Evolutionary conservation across 2,113 vertebrate genomes (phyloP).

Genomic region (Rissa tridactyla): DNA sequence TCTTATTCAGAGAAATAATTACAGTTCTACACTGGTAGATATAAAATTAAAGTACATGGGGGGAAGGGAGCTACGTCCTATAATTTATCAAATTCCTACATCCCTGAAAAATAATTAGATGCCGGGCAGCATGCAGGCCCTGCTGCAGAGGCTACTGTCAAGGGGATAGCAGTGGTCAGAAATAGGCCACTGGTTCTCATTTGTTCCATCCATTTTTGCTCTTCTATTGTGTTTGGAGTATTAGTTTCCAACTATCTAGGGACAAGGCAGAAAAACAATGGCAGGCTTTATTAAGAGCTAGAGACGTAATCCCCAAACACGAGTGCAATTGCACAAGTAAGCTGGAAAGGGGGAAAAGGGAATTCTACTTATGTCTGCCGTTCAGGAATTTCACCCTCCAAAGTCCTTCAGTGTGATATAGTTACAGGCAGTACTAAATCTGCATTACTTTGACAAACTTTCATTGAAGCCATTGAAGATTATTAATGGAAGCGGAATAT

Average conservation of each 20-base stretch:
- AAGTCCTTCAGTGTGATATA: neutral
- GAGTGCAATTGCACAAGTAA: neutral
- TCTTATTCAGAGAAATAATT: constrained; percentile 67
- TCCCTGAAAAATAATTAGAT: constrained; percentile 44
- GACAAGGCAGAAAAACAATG: constrained; percentile 25
- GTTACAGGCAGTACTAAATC: constrained; percentile 4
- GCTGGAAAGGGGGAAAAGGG: neutral
- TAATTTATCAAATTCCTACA: constrained; percentile 47
- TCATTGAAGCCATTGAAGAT: neutral
- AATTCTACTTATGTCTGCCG: neutral
- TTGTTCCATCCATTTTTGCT: constrained; percentile 39
- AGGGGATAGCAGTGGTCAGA: constrained; percentile 39
- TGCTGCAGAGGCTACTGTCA: constrained; percentile 29
- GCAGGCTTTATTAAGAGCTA: constrained; percentile 30
- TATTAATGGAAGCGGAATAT: neutral
- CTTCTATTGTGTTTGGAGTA: constrained; percentile 38
- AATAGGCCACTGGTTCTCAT: constrained; percentile 28
- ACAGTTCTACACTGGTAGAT: constrained; percentile 33
- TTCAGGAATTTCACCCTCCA: constrained; percentile 11
- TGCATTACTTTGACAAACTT: constrained; percentile 24
- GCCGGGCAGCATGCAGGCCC: neutral
- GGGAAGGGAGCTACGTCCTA: constrained; percentile 38
- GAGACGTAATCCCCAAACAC: neutral
- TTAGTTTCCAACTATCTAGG: constrained; percentile 39
- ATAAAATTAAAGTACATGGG: constrained; percentile 19